These are phyloP conservation scores for Ophonus ardosiacus DNA, from an alignment of 2,888 invertebrate species.

Conservation along the genomic window DNA sequence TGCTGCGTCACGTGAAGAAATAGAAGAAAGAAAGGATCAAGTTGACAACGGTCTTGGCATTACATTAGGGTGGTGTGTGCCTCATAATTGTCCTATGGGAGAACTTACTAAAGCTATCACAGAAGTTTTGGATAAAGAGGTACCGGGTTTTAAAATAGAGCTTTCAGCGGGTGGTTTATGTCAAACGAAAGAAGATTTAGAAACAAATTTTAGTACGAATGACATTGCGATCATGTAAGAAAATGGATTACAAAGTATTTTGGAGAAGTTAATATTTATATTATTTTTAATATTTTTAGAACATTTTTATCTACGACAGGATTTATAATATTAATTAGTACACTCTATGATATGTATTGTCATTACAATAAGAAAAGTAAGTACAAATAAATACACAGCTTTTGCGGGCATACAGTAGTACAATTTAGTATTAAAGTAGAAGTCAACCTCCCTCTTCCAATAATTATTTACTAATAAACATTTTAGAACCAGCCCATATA, in stretches of 20 bases:
- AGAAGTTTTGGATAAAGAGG: neutral
- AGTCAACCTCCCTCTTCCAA: too few relatives aligned
- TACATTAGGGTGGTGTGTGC: conserved; percentile 60
- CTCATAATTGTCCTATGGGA: conserved; percentile 47
- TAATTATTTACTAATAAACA: too few relatives aligned
- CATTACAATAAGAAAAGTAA: conserved; percentile 65
- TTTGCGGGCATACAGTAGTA: too few relatives aligned
- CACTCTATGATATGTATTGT: conserved; percentile 66
- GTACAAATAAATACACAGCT: conserved; percentile 1
- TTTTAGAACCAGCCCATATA: conserved; percentile 66
- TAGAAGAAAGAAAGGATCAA: neutral
- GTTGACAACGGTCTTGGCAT: neutral
- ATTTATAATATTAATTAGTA: conserved; percentile 64
- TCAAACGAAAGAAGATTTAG: conserved; percentile 40
- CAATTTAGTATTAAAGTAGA: too few relatives aligned
- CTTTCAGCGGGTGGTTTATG: neutral
- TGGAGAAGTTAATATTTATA: neutral
- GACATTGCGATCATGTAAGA: neutral
- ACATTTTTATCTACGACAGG: neutral
- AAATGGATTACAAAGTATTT: neutral
- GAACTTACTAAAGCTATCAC: conserved; percentile 32
- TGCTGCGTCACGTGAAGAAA: neutral
- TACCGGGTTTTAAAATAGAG: neutral
- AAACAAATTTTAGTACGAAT: neutral
- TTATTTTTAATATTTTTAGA: conserved; percentile 26